Base-by-base conservation (phyloP, 2,113 vertebrate genomes). In the Python bivittatus region DNA sequence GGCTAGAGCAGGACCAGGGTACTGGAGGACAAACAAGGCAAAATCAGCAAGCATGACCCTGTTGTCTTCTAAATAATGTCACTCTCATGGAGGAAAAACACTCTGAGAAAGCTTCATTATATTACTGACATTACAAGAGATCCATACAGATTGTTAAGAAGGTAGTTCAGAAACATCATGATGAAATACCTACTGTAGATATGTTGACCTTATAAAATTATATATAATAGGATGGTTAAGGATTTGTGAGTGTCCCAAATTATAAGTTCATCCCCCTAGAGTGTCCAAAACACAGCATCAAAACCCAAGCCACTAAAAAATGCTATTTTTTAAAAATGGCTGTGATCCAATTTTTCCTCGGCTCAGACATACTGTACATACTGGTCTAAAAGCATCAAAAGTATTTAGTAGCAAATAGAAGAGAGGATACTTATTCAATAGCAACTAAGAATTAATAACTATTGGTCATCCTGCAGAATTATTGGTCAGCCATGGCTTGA, bases 361-460 rank as follows among this genome's bases (percentile, higher is more conserved):
- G 86, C 88, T 83, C 92, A 3, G n/a, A 89, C 5, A 27, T 95
- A n/a, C n/a, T n/a, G n/a, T n/a, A 83, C 56, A 13, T 95, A 84
- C 44, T 27, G 53, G 83, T 90, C 23, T 84, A 54, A 90, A 79
- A 93, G 44, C 0, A 0, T 25, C n/a, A 1, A 57, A 15, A 25
- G 0, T 44, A 33, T 88, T 88, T 83, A 42, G 27, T 22, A 48
- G 79, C 27, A 57, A 20, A 48, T 60, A 48, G 29, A 27, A 90
- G 54, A 83, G 25, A 20, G 8, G 93, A 85, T 0, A 0, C 25
- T 90, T 94, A 22, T 91, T 83, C 72, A 57, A 2, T 1, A 52
- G 38, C 17, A 92, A 84, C 54, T 84, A 20, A 33, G 68, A 79
- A 79, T 38, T 15, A 79, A 79, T 79, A 15, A 72, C 20, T 38